Base-by-base conservation (phyloP, 2,888 invertebrate species). In the Endomychus coccineus region DNA sequence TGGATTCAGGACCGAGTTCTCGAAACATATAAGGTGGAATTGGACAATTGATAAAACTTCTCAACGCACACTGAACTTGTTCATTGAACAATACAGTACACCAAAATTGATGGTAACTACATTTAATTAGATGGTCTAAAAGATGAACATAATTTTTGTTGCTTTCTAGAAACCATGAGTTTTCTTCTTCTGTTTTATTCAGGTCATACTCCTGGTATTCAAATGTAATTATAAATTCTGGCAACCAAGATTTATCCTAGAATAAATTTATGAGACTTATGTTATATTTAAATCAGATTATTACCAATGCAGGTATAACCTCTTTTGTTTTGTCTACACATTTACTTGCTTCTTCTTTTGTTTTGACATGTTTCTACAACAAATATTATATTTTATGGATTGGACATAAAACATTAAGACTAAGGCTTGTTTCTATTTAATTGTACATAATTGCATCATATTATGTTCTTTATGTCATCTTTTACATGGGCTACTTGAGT, bases 91-190 rank as follows among this genome's bases (percentile, higher is more conserved):
- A 41, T 16, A 66, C 44, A 30, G 59, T 56, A 48, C 65, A 64
- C 66, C 66, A 66, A 48, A 66, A 67, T 34, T 64, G 62, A 36
- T 66, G 64, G 42, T 58, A 67, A 34, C 52, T 56, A 37, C 63
- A 63, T 32, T 49, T 46, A 21, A 62, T 37, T 12, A 65, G 44
- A 49, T 58, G 59, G n/a, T 59, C 51, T 42, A 64, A 38, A 30
- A 45, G 49, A 27, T 57, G 52, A 17, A 62, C 34, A 44, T 56
- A 65, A 12, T 49, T 39, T 17, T 45, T 37, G 43, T 62, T 63
- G 16, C 55, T 55, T 3, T 37, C 42, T 24, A 59, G 28, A 46
- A 58, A 64, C 24, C 36, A 31, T 12, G 39, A 30, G 33, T 62
- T 61, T 42, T 61, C 61, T 29, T 52, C 52, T 27, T 48, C 45